Base-by-base conservation (phyloP, 1,140 invertebrate genomes). In the Popillia japonica region DNA sequence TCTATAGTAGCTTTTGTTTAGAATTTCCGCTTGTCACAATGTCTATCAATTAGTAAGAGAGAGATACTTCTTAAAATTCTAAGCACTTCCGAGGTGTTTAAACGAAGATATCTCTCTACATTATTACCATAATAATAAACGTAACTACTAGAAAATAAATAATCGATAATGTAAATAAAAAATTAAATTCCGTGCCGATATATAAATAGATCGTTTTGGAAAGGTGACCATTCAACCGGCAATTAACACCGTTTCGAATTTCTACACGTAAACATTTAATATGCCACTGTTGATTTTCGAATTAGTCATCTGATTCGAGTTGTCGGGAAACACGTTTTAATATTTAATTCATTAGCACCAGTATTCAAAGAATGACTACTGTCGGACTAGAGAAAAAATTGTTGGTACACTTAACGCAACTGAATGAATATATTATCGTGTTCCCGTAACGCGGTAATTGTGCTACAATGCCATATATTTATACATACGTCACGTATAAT, bases 191-290 rank as follows among this genome's bases (percentile, higher is more conserved):
- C 22, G 22, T 68, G 61, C 20, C 61, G 61, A 34, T 68, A 27
- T 68, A 68, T 68, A 68, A 68, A 68, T 68, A 68, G 11, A 68
- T 68, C 61, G 27, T 23, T 68, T 68, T 68, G 27, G 61, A 68
- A 68, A 68, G 22, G 61, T 22, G 20, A 34, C 61, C 61, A 68
- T 68, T 68, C 61, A 68, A 68, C 20, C 22, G 17, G 11, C 61
- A 68, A 68, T 68, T 68, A 68, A 68, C 61, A 68, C 61, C 61
- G 27, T 68, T 68, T 68, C 61, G 61, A 27, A 68, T 68, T 68
- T 68, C 61, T 68, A 34, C 61, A 22, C 20, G 61, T 68, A 68
- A 68, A 68, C 61, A 68, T 68, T 55, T 68, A 68, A 68, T 68
- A 34, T 22, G 61, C 2, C 17, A 17, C 14, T 68, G 61, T 68